Conservation (phyloP, 2,888 invertebrate genomes). For the Rhaphigaster nebulosa region DNA sequence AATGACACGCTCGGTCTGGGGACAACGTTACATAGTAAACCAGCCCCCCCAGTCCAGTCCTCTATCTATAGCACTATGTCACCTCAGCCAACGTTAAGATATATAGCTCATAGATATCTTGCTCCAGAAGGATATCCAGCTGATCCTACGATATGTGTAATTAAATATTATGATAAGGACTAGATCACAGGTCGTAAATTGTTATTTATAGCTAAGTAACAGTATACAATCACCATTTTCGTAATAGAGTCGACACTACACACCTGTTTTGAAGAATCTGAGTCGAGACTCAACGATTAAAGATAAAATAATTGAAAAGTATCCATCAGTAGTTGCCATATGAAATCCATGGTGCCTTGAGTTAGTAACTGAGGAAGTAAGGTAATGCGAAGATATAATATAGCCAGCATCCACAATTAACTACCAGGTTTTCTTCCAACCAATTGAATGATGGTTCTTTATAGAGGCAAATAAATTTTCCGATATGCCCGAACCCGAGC, state of each 20-base stretch:
- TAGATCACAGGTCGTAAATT: not conserved
- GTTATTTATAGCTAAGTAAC: not conserved
- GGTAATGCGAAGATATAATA: no score
- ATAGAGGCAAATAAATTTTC: no score
- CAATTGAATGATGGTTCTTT: no score
- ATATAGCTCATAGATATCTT: not conserved
- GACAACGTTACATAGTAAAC: not conserved
- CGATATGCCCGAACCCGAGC: no score
- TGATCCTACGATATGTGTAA: not conserved
- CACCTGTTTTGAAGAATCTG: not conserved
- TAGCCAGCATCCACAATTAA: no score
- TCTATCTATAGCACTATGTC: conserved; percentile 3
- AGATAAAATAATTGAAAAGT: no score
- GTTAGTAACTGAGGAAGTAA: no score
- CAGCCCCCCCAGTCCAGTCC: not conserved
- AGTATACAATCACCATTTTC: not conserved
- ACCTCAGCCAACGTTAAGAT: not conserved
- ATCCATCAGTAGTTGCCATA: no score
- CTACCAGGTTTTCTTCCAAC: no score
- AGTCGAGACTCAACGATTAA: not conserved
- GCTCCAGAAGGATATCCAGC: not conserved
- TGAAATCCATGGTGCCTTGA: no score
- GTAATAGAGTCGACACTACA: not conserved
- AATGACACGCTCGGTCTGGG: not conserved
- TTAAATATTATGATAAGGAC: conserved; percentile 20